Evolutionary conservation across 2,113 vertebrate species (phyloP), one percentile per base, ranked within the genome.

Genomic region (Amia ocellicauda): DNA sequence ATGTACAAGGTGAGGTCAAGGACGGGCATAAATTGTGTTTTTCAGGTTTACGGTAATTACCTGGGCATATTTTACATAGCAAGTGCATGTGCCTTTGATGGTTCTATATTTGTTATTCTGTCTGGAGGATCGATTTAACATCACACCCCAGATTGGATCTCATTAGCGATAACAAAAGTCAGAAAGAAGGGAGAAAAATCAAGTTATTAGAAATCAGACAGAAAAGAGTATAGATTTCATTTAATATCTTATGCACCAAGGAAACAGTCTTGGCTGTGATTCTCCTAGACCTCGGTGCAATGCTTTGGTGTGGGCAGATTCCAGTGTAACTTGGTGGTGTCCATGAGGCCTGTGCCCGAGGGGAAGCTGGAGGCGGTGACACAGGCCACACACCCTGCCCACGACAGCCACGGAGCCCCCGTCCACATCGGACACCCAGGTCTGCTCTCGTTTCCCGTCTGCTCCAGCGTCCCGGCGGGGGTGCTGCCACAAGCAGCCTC

Each of bases 251-350:
- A n/a, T n/a, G n/a, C n/a, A n/a, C n/a, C n/a, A n/a, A n/a, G n/a
- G n/a, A n/a, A n/a, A n/a, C n/a, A n/a, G n/a, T n/a, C n/a, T n/a
- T n/a, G n/a, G n/a, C n/a, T n/a, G n/a, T n/a, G n/a, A n/a, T n/a
- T n/a, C n/a, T n/a, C n/a, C n/a, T 72, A 91, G 91, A 91, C 87
- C 0, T 16, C 83, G 0, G 75, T 92, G 26, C 78, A 77, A 13
- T 93, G 93, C 57, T 9, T 69, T 31, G 24, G 63, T 2, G 11
- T 71, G 2, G 83, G 89, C 59, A 26, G n/a, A 14, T 94, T 96
- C 80, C 56, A 71, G 74, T 93, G 93, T 81, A 91, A 89, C 61
- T 88, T 97, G 63, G 89, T 97, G 74, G 93, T 93, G 73, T 88
- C 85, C 0, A 88, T 93, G 94, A 85, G 88, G 71, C 91, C 89